These are phyloP conservation scores for Bujurquina vittata DNA, from an alignment of 2,113 vertebrate genomes.

Conservation along the genomic window DNA sequence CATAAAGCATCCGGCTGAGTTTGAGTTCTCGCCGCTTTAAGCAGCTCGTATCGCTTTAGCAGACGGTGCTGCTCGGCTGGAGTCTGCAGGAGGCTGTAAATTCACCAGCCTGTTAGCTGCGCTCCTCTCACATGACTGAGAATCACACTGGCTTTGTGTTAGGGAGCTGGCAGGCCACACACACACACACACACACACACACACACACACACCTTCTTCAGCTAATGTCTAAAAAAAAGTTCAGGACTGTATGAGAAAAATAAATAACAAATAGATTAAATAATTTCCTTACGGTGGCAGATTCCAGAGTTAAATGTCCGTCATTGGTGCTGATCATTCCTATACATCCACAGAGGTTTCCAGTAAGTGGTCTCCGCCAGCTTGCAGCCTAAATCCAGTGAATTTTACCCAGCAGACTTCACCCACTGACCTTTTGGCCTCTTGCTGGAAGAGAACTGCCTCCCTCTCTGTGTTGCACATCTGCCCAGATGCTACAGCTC, in stretches of 20 bases:
- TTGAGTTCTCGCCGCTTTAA: background rate
- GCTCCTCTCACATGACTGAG: background rate
- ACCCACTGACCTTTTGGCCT: background rate
- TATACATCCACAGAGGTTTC: background rate
- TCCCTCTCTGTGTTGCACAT: background rate
- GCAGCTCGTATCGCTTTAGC: background rate
- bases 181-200: background rate
- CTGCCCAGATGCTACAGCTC: background rate
- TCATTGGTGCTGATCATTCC: background rate
- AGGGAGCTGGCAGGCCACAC: background rate
- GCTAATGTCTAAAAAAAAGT: background rate
- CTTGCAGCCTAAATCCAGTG: background rate
- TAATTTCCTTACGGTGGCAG: too few relatives aligned
- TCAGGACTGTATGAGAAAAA: background rate
- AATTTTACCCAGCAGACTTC: background rate
- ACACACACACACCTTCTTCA: fast-evolving
- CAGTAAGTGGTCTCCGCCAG: background rate
- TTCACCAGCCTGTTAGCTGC: background rate
- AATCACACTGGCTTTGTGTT: background rate
- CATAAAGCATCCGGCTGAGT: fast-evolving
- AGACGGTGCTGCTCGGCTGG: background rate
- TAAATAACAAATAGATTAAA: too few relatives aligned
- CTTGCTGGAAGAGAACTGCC: background rate
- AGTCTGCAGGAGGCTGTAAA: background rate
- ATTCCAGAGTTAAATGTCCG: too few relatives aligned